Base-by-base conservation (phyloP, 2,797 vertebrate species). In the Rhodeus uyekii region DNA sequence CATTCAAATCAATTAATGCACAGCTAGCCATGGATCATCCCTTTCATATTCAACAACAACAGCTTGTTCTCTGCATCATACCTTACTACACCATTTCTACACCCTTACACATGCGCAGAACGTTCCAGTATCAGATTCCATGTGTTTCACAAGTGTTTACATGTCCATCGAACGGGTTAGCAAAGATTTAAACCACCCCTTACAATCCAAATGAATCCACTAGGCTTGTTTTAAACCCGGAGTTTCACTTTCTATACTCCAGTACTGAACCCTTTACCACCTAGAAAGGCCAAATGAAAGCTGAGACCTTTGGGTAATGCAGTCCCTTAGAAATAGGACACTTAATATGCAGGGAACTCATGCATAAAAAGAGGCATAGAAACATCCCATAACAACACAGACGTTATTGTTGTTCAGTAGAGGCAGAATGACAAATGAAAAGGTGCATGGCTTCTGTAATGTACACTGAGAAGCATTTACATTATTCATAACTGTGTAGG, bases 401-500 rank as follows among this genome's bases (percentile, higher is more conserved):
- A 55, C 39, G 18, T 18, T 24, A 18, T 3, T 32, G 27, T 24
- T 38, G 19, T 3, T 78, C 42, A 63, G 32, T 8, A 16, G n/a
- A 16, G 44, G 42, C 39, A 27, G n/a, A 46, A 65, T 80, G 77
- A 38, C 65, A 78, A 38, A 74, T 75, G 19, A 67, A 76, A 63
- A 36, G 69, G n/a, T 74, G 72, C 39, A 64, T 63, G 64, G 12
- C 63, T 80, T 39, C 78, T 71, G 79, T 72, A 85, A 85, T 69
- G 22, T 60, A 77, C 58, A 74, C 79, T 73, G 46, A 69, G 72
- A 63, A 29, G 39, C 29, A 42, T 29, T 75, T 83, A 50, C 55
- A 83, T 82, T 63, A 85, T 82, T 82, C 32, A 82, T 82, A 67
- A 61, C 64, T 14, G 53, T 14, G 32, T 76, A n/a, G 55, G 4